A percentile compares a stretch with the other conserved stretches of the same genome.
Evolutionary conservation across 1,140 invertebrate species (phyloP).

Genomic region (Bemisia tabaci): DNA sequence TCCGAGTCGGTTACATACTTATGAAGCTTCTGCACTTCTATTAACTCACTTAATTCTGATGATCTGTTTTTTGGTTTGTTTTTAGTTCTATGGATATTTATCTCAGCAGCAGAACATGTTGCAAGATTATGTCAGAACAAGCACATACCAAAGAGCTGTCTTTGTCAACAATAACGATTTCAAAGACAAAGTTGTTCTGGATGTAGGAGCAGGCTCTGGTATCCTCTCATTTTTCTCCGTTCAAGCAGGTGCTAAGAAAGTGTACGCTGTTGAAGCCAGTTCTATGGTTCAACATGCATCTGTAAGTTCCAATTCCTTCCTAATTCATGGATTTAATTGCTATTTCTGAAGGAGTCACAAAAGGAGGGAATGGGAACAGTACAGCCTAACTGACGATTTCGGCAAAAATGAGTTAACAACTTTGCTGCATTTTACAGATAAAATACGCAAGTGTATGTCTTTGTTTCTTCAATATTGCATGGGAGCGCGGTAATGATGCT

Average conservation of each 20-base stretch:
- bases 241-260: conserved; percentile 90
- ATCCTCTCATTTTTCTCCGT: conserved; percentile 97
- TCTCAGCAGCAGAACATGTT: conserved; percentile 99
- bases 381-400: no score
- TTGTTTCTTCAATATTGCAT: no score
- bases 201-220: conserved; percentile 94
- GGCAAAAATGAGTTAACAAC: no score
- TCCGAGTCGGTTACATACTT: no score
- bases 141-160: conserved; percentile 96
- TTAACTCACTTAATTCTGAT: no score
- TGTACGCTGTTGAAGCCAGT: conserved; percentile 97
- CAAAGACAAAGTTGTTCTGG: conserved; percentile 79
- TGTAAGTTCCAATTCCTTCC: conserved; percentile 30
- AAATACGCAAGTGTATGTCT: no score
- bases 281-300: conserved; percentile 97
- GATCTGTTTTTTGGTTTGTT: conserved; percentile 18
- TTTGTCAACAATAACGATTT: conserved; percentile 88
- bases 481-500: no score
- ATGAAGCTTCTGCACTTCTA: no score
- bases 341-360: background rate
- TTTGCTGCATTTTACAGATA: no score
- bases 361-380: background rate
- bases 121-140: conserved; percentile 96
- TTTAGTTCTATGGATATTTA: conserved; percentile 96
- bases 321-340: conserved; percentile 2